phyloP scores from a whole-genome alignment of 2,797 vertebrate species.

The Dendrocincla tyrannina region DNA sequence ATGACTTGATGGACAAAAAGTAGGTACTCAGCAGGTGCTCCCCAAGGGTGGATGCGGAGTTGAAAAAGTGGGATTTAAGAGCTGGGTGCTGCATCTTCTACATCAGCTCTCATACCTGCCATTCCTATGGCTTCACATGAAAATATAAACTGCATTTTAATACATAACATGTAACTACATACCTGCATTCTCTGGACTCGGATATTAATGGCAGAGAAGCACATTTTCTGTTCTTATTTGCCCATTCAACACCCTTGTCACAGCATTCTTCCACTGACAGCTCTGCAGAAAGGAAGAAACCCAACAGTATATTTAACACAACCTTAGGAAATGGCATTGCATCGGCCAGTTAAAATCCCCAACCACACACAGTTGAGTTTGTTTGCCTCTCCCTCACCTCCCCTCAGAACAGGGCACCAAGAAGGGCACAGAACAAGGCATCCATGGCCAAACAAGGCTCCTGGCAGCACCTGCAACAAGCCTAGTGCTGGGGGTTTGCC shows the following conservation, averaged over 20 bases:
- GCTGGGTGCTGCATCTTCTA: background rate
- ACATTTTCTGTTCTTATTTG: constrained; percentile 81
- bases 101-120: background rate
- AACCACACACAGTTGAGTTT: background rate
- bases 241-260: constrained; percentile 83
- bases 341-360: background rate
- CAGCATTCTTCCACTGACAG: constrained; percentile 87
- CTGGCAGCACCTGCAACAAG: background rate
- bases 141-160: background rate
- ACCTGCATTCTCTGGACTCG: constrained; percentile 89
- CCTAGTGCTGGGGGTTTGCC: background rate
- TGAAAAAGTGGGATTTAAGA: background rate
- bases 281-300: constrained; percentile 69
- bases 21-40: background rate
- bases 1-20: background rate
- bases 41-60: background rate
- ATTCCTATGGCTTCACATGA: background rate
- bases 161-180: background rate
- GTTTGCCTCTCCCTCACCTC: background rate
- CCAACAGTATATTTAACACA: background rate
- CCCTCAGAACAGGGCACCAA: background rate
- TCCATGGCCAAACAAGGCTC: background rate
- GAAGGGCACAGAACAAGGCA: background rate
- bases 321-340: background rate
- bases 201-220: constrained; percentile 79